Conservation (phyloP, 2,888 invertebrate genomes). For the Synanthedon formicaeformis region DNA sequence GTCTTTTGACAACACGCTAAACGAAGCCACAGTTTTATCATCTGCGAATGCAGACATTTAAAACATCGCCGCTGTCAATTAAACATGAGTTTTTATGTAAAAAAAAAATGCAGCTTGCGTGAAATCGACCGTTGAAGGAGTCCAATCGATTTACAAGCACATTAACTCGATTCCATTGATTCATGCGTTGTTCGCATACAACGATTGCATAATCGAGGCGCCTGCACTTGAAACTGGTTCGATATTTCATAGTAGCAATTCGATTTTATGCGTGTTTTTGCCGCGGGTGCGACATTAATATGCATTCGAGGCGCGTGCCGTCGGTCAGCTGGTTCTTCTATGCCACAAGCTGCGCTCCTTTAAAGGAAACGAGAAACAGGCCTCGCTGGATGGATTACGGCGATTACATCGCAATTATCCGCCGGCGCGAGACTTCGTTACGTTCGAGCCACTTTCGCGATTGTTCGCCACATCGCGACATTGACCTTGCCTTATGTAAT, state of each 20-base stretch:
- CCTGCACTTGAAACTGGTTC: constrained; percentile 46
- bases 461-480: constrained; percentile 45
- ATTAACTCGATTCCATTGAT: constrained; percentile 15
- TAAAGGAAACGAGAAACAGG: constrained; percentile 53
- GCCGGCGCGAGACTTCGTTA: constrained; percentile 40
- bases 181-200: constrained; percentile 29
- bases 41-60: too few species aligned
- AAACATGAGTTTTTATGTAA: neutral
- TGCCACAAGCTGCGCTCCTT: constrained; percentile 63
- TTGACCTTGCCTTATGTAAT: constrained; percentile 64
- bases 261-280: constrained; percentile 55
- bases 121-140: neutral
- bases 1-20: too few species aligned
- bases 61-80: neutral
- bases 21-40: too few species aligned
- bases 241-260: constrained; percentile 50
- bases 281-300: constrained; percentile 55
- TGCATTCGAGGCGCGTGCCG: constrained; percentile 63
- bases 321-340: constrained; percentile 67
- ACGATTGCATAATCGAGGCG: constrained; percentile 49
- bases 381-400: constrained; percentile 54
- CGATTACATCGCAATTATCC: constrained; percentile 67
- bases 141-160: neutral
- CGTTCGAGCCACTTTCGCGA: constrained; percentile 60
- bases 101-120: neutral